Base-by-base conservation (phyloP, 37 sponge, comb jelly and placozoan species). In the Beroe forskalii region DNA sequence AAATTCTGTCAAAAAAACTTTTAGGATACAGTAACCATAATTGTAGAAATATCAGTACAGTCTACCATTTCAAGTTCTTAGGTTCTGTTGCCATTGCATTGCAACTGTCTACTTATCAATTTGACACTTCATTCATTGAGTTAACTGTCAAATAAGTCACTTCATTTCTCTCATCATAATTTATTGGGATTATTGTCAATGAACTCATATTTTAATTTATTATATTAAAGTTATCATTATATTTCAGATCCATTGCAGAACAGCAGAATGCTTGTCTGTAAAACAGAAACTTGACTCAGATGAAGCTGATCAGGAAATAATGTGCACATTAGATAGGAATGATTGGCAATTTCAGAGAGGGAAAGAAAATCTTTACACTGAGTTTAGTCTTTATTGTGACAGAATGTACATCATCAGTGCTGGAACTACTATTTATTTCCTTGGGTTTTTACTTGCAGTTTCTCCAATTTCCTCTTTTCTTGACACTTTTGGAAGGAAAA, bases 381-480 rank as follows among this genome's bases (percentile, higher is more conserved):
- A 80, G 55, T 80, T 42, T 42, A 22, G 42, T 80, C 30, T 80
- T 8, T 80, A 80, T 42, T 80, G 86, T 80, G 86, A 80, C 55
- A 80, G 55, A 22, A 80, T 28, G 86, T 80, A 38, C 24, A 32
- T 80, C 2, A 43, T 80, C 44, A 44, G 55, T 43, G 23, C 35
- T 12, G 86, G 86, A 20, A 24, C 43, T 1, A 80, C 86, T 44
- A 33, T 80, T 1, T 80, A 80, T 24, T 80, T 80, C 86, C 38
- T 80, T 0, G 86, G 86, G 12, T 80, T 80, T 42, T 80, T 80
- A 6, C 0, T 43, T n/a, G 86, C 86, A 23, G 86, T 80, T n/a
- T 35, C 48, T 8, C 55, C 55, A 1, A 3, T 80, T 12, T 33
- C 48, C 22, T 8, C 86, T 0, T 23, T 44, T n/a, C 12, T 38